These are phyloP conservation scores for Salvelinus fontinalis DNA, from an alignment of 2,113 vertebrate genomes.

Conservation along the genomic window DNA sequence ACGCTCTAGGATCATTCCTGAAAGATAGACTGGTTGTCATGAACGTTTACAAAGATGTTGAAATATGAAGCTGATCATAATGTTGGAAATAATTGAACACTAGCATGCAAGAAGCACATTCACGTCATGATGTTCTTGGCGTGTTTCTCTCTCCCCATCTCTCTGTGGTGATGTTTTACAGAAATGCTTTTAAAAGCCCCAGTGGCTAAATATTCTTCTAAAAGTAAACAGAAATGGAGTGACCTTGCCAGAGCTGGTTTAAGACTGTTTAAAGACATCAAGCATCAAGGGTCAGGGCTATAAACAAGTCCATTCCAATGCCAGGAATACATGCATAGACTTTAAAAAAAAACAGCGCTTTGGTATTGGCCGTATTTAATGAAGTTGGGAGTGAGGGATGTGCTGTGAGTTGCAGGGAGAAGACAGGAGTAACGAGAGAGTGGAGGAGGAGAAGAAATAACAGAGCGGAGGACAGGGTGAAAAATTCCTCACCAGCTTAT, in stretches of 20 bases:
- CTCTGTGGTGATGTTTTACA: conserved; percentile 82
- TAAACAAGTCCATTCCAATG: conserved; percentile 78
- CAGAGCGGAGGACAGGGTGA: conserved; percentile 45
- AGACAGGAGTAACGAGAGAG: conserved; percentile 28
- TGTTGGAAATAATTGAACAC: neutral
- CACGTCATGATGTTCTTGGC: neutral
- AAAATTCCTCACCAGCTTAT: conserved; percentile 79
- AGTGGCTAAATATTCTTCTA: conserved; percentile 19
- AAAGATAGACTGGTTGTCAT: too few relatives aligned
- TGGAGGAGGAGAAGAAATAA: conserved; percentile 17
- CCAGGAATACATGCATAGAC: conserved; percentile 63
- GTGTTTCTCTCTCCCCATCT: neutral
- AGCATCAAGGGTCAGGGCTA: conserved; percentile 87
- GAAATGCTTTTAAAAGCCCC: conserved; percentile 89
- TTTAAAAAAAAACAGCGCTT: conserved; percentile 55
- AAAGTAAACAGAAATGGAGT: conserved; percentile 93
- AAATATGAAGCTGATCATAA: neutral
- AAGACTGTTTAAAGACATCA: conserved; percentile 63
- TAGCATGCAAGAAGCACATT: neutral
- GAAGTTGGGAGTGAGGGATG: conserved; percentile 32
- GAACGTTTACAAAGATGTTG: neutral
- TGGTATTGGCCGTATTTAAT: conserved; percentile 66
- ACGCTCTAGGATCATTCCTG: too few relatives aligned
- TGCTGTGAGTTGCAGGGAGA: conserved; percentile 6
- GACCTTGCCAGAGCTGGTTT: conserved; percentile 82